Conservation (phyloP, 1,140 invertebrate genomes). For the Cylas formicarius region DNA sequence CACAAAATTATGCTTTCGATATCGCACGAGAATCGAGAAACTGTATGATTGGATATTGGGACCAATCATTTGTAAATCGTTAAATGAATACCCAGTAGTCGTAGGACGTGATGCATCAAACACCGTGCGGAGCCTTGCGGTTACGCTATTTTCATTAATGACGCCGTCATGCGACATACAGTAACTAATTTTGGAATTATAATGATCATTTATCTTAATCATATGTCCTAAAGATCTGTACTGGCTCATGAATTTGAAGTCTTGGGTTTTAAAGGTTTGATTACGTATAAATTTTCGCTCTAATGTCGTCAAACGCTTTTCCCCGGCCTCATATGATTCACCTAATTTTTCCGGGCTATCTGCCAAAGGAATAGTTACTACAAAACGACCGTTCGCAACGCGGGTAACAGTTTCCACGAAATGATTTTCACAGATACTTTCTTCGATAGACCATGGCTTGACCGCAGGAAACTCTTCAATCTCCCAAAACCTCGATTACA, state of each 20-base stretch:
- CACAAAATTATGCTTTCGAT: slow-evolving; percentile 32
- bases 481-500: slow-evolving; percentile 27
- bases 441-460: slow-evolving; percentile 9
- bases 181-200: slow-evolving; percentile 8
- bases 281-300: slow-evolving; percentile 32
- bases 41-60: slow-evolving; percentile 31
- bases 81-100: slow-evolving; percentile 24
- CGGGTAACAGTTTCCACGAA: slow-evolving; percentile 12
- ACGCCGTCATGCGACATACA: slow-evolving; percentile 44
- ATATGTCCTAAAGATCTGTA: slow-evolving; percentile 14
- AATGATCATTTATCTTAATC: slow-evolving; percentile 3
- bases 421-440: slow-evolving; percentile 20
- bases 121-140: slow-evolving; percentile 35
- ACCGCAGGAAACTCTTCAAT: slow-evolving; percentile 19
- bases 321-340: slow-evolving; percentile 26
- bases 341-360: slow-evolving; percentile 26
- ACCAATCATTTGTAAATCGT: slow-evolving; percentile 24
- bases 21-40: slow-evolving; percentile 26
- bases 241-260: slow-evolving; percentile 14
- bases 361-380: slow-evolving; percentile 24
- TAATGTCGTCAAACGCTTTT: slow-evolving; percentile 32
- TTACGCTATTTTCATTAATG: slow-evolving; percentile 28
- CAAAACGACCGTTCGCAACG: slow-evolving; percentile 15
- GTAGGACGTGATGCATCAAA: slow-evolving; percentile 36
- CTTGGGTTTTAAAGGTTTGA: slow-evolving; percentile 16